Evolutionary conservation across 2,888 invertebrate genomes (phyloP).

Genomic region (Zaprionus bogoriensis): DNA sequence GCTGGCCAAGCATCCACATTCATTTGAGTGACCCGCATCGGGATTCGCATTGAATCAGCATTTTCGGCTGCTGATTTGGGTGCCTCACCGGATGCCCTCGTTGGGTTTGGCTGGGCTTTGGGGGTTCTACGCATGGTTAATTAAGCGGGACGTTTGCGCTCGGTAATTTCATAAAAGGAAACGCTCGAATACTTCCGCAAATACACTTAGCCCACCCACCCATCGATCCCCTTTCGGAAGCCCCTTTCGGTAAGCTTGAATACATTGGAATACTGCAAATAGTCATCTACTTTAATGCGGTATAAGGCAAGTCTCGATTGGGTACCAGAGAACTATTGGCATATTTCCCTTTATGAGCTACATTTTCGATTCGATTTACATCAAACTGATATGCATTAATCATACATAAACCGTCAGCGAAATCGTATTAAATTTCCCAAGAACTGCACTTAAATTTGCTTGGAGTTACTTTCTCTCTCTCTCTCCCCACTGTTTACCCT

Average conservation of each 20-base stretch:
- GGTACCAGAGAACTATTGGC: background rate
- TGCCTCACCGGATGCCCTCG: slow-evolving; percentile 9
- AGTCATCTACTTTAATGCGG: background rate
- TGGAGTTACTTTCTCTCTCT: background rate
- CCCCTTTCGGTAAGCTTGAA: background rate
- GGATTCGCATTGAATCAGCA: slow-evolving; percentile 63
- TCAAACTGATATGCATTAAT: background rate
- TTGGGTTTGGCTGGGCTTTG: background rate
- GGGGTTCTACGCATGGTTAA: slow-evolving; percentile 56
- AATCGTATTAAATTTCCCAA: slow-evolving; percentile 13
- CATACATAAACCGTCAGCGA: background rate
- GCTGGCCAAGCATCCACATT: slow-evolving; percentile 24
- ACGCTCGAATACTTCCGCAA: slow-evolving; percentile 6
- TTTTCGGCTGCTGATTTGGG: slow-evolving; percentile 60
- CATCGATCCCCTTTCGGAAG: background rate
- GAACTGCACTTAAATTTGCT: slow-evolving; percentile 19
- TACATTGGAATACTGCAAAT: background rate
- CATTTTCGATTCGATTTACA: background rate
- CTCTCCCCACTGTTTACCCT: background rate
- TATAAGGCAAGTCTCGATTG: background rate
- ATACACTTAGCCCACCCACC: slow-evolving; percentile 6
- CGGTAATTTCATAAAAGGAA: slow-evolving; percentile 23
- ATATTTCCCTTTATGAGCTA: background rate
- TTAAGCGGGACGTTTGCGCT: slow-evolving; percentile 53
- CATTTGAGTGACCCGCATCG: slow-evolving; percentile 50